phyloP scores from a whole-genome alignment of 2,888 invertebrate species.

The Pseudeuparius sepicola region DNA sequence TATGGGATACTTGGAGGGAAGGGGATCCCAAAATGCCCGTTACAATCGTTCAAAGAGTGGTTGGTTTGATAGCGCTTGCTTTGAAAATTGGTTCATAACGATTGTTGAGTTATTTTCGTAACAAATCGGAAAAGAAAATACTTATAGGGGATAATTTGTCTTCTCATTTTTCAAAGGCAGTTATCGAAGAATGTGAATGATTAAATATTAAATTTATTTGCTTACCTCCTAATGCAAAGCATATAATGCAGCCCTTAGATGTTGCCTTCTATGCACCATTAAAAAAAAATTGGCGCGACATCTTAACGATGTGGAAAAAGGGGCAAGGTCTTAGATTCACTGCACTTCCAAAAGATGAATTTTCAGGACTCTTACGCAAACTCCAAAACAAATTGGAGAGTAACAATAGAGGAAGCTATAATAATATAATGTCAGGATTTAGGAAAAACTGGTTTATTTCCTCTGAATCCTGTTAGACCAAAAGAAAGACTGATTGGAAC shows the following conservation, averaged over 20 bases:
- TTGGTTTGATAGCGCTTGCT: too few species aligned
- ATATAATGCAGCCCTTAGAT: constrained; percentile 7
- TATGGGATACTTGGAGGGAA: constrained; percentile 7
- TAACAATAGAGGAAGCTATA: background rate
- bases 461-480: too few species aligned
- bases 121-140: too few species aligned
- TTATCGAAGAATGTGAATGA: constrained; percentile 8
- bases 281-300: constrained; percentile 10
- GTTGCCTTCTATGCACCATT: constrained; percentile 10
- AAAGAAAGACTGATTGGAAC: too few species aligned
- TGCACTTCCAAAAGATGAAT: constrained; percentile 5
- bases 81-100: too few species aligned
- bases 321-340: background rate
- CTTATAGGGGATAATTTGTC: too few species aligned
- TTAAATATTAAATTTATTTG: constrained; percentile 6
- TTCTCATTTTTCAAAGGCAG: too few species aligned
- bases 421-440: too few species aligned
- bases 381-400: constrained; percentile 6
- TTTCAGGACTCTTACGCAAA: background rate
- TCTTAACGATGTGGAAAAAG: constrained; percentile 8
- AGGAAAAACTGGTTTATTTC: too few species aligned
- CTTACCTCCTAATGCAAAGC: constrained; percentile 5
- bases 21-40: too few species aligned
- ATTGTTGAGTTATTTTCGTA: too few species aligned
- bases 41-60: too few species aligned